These are phyloP conservation scores for Acrobasis suavella DNA, from an alignment of 2,888 invertebrate genomes.

Conservation along the genomic window DNA sequence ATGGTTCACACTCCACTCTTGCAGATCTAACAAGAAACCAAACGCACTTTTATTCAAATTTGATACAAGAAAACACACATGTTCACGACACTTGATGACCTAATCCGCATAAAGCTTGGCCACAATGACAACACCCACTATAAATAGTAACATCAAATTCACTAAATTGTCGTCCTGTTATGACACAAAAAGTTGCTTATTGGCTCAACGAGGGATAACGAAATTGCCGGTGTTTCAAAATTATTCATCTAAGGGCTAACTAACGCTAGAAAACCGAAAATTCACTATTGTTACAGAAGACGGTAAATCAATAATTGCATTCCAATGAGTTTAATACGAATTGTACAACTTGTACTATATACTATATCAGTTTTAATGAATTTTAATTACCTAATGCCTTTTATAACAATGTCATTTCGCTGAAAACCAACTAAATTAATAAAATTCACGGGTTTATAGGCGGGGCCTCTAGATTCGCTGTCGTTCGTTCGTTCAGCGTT, in stretches of 20 bases:
- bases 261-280: constrained; percentile 56
- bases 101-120: constrained; percentile 75
- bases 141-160: constrained; percentile 82
- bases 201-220: constrained; percentile 37
- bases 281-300: constrained; percentile 57
- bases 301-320: constrained; percentile 71
- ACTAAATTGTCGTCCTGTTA: constrained; percentile 52
- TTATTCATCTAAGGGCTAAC: constrained; percentile 47
- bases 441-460: constrained; percentile 69
- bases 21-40: constrained; percentile 74
- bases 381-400: constrained; percentile 63
- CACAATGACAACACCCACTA: constrained; percentile 83
- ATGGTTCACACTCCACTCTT: constrained; percentile 62
- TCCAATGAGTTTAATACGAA: constrained; percentile 36
- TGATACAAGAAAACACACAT: constrained; percentile 67
- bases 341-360: constrained; percentile 22
- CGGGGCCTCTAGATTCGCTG: constrained; percentile 71
- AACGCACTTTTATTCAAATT: constrained; percentile 54
- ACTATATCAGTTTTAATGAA: constrained; percentile 22
- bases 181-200: constrained; percentile 54
- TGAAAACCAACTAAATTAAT: constrained; percentile 64
- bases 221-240: constrained; percentile 41
- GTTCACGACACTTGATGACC: constrained; percentile 77
- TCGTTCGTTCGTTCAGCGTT: constrained; percentile 74
- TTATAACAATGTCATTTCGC: constrained; percentile 74